Percentiles rank a stretch among this genome's conserved stretches.
These are phyloP conservation scores for Piliocolobus tephrosceles DNA, from an alignment of 2,113 vertebrate genomes.

Conservation along the genomic window DNA sequence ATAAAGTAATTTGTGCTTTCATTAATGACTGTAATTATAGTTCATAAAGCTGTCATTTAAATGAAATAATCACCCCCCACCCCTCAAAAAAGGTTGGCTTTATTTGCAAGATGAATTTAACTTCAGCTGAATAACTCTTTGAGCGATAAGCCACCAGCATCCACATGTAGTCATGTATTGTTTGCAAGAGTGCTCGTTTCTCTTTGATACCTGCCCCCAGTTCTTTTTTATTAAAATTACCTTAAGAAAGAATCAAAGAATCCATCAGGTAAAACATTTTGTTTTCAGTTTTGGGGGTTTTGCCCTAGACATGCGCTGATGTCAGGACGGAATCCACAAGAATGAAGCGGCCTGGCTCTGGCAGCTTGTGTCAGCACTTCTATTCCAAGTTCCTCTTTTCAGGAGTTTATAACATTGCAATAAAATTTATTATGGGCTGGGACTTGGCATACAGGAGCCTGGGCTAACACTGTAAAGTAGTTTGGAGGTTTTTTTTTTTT, in stretches of 20 bases:
- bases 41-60: slow-evolving; percentile 85
- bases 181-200: slow-evolving; percentile 59
- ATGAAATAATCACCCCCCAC: slow-evolving; percentile 79
- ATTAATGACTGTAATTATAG: slow-evolving; percentile 86
- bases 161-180: slow-evolving; percentile 53
- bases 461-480: slow-evolving; percentile 43
- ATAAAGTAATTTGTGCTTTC: slow-evolving; percentile 83
- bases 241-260: slow-evolving; percentile 34
- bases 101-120: slow-evolving; percentile 81
- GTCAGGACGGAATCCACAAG: slow-evolving; percentile 56
- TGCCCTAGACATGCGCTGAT: neutral
- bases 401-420: slow-evolving; percentile 82
- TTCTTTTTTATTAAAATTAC: slow-evolving; percentile 42
- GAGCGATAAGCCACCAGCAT: slow-evolving; percentile 70
- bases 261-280: neutral
- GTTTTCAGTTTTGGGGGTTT: neutral
- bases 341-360: slow-evolving; percentile 64
- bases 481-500: neutral
- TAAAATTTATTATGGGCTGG: slow-evolving; percentile 64
- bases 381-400: slow-evolving; percentile 81
- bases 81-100: slow-evolving; percentile 41
- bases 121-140: slow-evolving; percentile 74
- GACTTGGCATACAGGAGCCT: slow-evolving; percentile 62
- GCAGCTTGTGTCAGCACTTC: slow-evolving; percentile 78
- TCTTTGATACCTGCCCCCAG: neutral